A percentile compares a stretch with the other conserved stretches of the same genome.
Evolutionary conservation across 2,797 vertebrate genomes (phyloP).

Genomic region (Varecia variegata): DNA sequence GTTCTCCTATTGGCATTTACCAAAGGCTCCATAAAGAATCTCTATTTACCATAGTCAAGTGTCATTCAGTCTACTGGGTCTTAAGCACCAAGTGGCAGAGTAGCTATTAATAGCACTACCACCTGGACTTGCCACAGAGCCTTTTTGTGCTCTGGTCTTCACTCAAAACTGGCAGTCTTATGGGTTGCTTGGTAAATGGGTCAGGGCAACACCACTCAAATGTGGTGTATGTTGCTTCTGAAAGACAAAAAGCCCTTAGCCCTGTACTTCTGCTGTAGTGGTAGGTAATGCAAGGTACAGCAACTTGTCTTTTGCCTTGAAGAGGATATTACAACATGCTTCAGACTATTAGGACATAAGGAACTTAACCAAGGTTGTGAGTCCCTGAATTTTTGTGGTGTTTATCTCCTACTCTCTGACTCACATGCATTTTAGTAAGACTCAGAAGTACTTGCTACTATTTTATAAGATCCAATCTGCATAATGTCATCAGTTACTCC

Average conservation of each 20-base stretch:
- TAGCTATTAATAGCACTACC: not conserved
- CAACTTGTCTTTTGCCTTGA: not conserved
- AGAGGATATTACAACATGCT: not conserved
- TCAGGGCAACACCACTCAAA: not conserved
- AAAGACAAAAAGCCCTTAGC: not conserved
- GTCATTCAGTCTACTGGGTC: not conserved
- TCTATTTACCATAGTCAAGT: not conserved
- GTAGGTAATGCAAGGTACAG: not conserved
- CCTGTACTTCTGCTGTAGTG: not conserved
- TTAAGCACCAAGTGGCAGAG: not conserved
- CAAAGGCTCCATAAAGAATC: not conserved
- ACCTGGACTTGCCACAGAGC: not conserved
- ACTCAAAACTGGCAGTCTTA: not conserved
- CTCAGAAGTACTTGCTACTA: not conserved
- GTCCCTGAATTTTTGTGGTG: not conserved
- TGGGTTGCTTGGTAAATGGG: not conserved
- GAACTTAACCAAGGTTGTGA: not conserved
- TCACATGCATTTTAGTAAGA: not conserved
- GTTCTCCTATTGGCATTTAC: not conserved
- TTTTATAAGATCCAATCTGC: not conserved
- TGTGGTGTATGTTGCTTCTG: not conserved
- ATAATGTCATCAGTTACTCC: not conserved
- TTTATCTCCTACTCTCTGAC: not conserved
- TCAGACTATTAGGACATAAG: not conserved
- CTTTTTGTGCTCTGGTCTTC: not conserved